Conservation (phyloP, 2,113 vertebrate genomes). For the Glaucidium brasilianum region DNA sequence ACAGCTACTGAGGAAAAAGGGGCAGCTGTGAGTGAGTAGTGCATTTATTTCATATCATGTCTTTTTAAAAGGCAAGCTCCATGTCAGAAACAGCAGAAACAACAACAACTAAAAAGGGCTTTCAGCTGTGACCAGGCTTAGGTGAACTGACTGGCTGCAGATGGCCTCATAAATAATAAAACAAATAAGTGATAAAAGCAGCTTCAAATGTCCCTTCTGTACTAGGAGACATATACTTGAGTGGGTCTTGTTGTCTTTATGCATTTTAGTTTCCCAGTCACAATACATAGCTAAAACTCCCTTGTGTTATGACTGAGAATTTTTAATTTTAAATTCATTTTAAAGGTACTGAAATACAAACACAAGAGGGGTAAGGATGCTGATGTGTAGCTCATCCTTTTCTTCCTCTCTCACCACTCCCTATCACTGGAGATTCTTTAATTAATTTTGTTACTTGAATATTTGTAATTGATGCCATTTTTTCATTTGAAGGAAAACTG, state of each 20-base stretch:
- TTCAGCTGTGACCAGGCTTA: not conserved
- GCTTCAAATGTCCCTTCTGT: not conserved
- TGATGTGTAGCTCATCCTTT: not conserved
- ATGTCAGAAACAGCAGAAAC: not conserved
- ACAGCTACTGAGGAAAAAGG: not conserved
- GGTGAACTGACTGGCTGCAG: not conserved
- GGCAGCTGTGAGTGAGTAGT: not conserved
- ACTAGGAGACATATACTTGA: not conserved
- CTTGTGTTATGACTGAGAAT: not conserved
- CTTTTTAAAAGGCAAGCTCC: not conserved
- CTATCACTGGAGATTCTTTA: not conserved
- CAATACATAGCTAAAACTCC: not conserved
- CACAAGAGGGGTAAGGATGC: not conserved
- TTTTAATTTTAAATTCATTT: conserved; percentile 13
- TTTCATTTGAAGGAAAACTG: not conserved
- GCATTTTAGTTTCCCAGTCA: not conserved
- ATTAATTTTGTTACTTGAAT: not conserved
- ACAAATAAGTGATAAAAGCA: not conserved
- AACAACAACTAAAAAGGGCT: not conserved
- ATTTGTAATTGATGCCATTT: not conserved
- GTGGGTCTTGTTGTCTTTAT: not conserved
- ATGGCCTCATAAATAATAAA: conserved; percentile 23
- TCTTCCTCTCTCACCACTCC: not conserved
- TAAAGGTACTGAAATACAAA: not conserved
- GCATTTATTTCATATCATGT: not conserved